A percentile compares a stretch with the other conserved stretches of the same genome.
These are phyloP conservation scores for Tetraodon nigroviridis DNA, from an alignment of 2,113 vertebrate genomes.

Conservation along the genomic window DNA sequence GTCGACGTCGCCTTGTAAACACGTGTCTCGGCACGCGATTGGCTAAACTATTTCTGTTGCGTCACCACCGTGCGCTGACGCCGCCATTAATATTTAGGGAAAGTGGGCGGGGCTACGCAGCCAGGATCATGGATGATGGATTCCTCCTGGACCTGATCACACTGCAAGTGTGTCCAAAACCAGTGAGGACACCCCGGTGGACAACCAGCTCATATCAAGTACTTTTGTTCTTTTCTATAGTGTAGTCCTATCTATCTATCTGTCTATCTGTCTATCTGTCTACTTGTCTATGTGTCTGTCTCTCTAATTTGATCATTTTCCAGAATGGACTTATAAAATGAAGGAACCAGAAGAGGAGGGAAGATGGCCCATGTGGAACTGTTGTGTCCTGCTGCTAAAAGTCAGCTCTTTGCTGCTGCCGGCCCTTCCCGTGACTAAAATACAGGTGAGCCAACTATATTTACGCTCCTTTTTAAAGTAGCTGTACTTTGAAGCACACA, in stretches of 20 bases:
- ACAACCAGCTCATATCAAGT: not conserved
- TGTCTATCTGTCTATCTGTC: not conserved
- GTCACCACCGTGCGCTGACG: constrained; percentile 8
- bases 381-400: constrained; percentile 1
- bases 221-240: not conserved
- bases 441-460: constrained; percentile 19
- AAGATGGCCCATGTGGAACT: constrained; percentile 1
- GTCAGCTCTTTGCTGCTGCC: not conserved
- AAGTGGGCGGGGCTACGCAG: constrained; percentile 17
- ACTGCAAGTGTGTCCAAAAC: not conserved
- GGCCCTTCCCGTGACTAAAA: not conserved
- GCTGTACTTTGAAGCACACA: not conserved
- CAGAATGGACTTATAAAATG: constrained; percentile 11
- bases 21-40: constrained; percentile 49
- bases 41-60: constrained; percentile 11
- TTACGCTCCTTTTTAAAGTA: not conserved
- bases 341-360: not conserved
- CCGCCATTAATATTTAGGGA: constrained; percentile 13
- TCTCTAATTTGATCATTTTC: not conserved
- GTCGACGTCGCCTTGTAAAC: constrained; percentile 15
- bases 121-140: constrained; percentile 22
- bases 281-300: not conserved
- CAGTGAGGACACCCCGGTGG: not conserved
- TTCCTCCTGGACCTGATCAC: constrained; percentile 6
- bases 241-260: not conserved